Base-by-base conservation (phyloP, 2,888 invertebrate species). In the Augiades crinisus region DNA sequence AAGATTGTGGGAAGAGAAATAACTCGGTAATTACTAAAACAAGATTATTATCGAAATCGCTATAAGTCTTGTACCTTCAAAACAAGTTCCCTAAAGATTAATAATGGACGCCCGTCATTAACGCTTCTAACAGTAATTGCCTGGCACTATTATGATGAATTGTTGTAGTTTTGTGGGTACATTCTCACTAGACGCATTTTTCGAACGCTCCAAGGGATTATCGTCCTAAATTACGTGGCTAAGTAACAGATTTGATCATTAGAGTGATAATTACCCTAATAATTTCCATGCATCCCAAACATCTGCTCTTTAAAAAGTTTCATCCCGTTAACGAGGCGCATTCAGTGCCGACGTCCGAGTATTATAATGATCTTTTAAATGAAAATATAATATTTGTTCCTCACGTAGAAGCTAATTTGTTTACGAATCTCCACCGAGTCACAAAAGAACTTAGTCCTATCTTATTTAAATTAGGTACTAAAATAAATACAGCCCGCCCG, bases 11-110 rank as follows among this genome's bases (percentile, higher is more conserved):
- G 75, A 81, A 80, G 78, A 80, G 71, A 76, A 81, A 86, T 81
- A 80, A 81, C 70, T 75, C 70, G 75, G 84, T 87, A 83, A 89
- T 86, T 87, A 88, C 86, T 79, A 81, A 76, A 83, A 86, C 81
- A 81, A 87, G 88, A 88, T 88, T 81, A 83, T 81, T 86, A 88
- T 89, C 88, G 69, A 76, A 84, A 84, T 81, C 71, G 72, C 78
- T 81, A 75, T 80, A 82, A 81, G 81, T 81, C 81, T 81, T 78
- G 78, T 73, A 69, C 66, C 68, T 68, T 74, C 75, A 78, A 82
- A 87, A 87, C 86, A 78, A 78, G 85, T 86, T 85, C 69, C 69
- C 64, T 68, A 72, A 73, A 78, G 81, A 84, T 84, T 85, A 82
- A 81, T 84, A 83, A 84, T 78, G 76, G 76, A 76, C 72, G 78